phyloP scores from a whole-genome alignment of 2,888 invertebrate genomes.

The Heliconius aoede region DNA sequence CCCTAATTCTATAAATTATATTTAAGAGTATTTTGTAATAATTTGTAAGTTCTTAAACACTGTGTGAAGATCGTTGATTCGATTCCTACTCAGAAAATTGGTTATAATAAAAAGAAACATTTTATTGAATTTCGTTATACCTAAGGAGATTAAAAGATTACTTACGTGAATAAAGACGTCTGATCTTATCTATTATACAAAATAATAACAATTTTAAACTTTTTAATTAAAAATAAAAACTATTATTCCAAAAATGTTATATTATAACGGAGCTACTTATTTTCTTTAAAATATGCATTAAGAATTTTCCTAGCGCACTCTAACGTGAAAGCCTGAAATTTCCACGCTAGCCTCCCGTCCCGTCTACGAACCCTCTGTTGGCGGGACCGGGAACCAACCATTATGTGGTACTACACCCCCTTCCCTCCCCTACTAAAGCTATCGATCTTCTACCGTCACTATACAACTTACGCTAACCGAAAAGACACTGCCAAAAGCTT shows the following conservation, averaged over 20 bases:
- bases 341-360: constrained; percentile 49
- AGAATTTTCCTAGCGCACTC: constrained; percentile 50
- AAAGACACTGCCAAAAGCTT: constrained; percentile 64
- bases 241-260: background rate
- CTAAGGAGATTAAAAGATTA: too few relatives aligned
- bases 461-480: constrained; percentile 72
- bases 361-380: constrained; percentile 65
- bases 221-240: background rate
- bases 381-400: constrained; percentile 57
- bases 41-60: too few relatives aligned
- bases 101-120: too few relatives aligned
- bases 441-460: constrained; percentile 73
- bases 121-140: too few relatives aligned
- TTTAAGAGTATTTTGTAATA: too few relatives aligned
- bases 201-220: background rate
- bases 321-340: constrained; percentile 51
- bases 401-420: constrained; percentile 48
- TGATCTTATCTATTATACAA: too few relatives aligned
- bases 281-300: background rate
- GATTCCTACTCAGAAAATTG: too few relatives aligned
- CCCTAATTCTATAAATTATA: background rate
- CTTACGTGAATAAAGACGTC: too few relatives aligned
- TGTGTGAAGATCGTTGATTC: too few relatives aligned
- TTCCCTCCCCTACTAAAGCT: constrained; percentile 54
- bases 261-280: background rate